Evolutionary conservation across 1,140 invertebrate genomes (phyloP).

Genomic region (Drosophila sucinea): DNA sequence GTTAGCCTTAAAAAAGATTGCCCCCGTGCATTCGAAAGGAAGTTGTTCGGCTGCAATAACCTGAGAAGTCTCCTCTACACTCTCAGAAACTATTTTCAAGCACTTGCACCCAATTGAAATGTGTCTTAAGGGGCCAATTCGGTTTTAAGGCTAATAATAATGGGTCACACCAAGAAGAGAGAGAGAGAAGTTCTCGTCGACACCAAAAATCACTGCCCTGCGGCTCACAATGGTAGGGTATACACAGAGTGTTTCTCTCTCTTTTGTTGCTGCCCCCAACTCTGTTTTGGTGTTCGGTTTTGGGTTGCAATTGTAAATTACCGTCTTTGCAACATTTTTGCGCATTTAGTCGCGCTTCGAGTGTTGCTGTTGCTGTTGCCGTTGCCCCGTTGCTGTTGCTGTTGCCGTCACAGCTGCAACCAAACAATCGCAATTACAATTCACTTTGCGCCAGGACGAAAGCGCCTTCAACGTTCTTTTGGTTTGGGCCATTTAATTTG

Average conservation of each 20-base stretch:
- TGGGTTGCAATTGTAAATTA: constrained; percentile 76
- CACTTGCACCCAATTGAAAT: constrained; percentile 40
- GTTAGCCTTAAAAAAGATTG: constrained; percentile 16
- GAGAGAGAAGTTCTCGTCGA: constrained; percentile 1
- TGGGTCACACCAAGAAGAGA: neutral
- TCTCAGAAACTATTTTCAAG: constrained; percentile 28
- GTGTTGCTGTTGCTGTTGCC: constrained; percentile 53
- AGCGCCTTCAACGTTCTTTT: constrained; percentile 39
- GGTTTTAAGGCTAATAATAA: constrained; percentile 30
- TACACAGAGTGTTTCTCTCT: constrained; percentile 17
- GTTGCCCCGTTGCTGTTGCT: neutral
- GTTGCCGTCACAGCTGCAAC: constrained; percentile 64
- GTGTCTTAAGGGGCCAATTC: constrained; percentile 10
- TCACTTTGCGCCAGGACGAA: constrained; percentile 79
- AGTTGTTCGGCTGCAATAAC: neutral
- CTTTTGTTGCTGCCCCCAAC: neutral
- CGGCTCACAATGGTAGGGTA: constrained; percentile 41
- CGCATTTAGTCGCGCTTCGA: constrained; percentile 80
- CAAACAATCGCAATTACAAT: constrained; percentile 72
- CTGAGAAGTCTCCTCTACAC: neutral
- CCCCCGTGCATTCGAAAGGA: neutral
- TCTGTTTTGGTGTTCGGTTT: constrained; percentile 21
- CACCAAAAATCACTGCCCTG: constrained; percentile 48
- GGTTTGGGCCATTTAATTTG: constrained; percentile 68
- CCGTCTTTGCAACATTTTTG: constrained; percentile 80